Evolutionary conservation across 2,888 invertebrate genomes (phyloP).

Genomic region (Mechanitis mazaeus): DNA sequence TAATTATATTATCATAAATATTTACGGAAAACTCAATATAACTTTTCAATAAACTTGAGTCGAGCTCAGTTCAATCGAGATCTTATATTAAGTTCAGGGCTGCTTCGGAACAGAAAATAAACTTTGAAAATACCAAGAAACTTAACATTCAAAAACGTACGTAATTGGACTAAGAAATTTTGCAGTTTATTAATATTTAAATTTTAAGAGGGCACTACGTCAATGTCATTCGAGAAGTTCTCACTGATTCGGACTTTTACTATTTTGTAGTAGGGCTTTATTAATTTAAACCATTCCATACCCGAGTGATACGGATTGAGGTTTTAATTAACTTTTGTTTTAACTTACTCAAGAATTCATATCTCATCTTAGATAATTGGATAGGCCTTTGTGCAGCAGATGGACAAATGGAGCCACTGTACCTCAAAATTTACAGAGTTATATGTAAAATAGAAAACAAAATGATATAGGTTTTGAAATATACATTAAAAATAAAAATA

Average conservation of each 20-base stretch:
- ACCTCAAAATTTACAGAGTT: too few relatives aligned
- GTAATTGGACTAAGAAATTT: background rate
- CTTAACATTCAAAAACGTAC: background rate
- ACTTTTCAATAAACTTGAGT: slow-evolving; percentile 3
- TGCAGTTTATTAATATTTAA: background rate
- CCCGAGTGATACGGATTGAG: slow-evolving; percentile 4
- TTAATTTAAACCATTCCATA: too few relatives aligned
- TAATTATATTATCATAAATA: background rate
- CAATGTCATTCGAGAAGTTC: too few relatives aligned
- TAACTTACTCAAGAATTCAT: slow-evolving; percentile 12
- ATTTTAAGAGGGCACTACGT: too few relatives aligned
- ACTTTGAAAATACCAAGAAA: background rate
- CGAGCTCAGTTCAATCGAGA: background rate
- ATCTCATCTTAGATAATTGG: background rate
- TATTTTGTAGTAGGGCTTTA: too few relatives aligned
- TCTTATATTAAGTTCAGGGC: background rate
- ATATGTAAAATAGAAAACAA: too few relatives aligned
- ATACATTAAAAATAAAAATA: too few relatives aligned
- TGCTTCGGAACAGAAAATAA: slow-evolving; percentile 1
- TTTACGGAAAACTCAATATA: slow-evolving; percentile 2
- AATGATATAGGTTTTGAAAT: too few relatives aligned
- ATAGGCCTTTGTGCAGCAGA: slow-evolving; percentile 7
- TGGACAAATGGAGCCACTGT: too few relatives aligned
- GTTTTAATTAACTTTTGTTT: slow-evolving; percentile 24
- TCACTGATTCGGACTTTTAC: too few relatives aligned